Conservation (phyloP, 37 sponge, comb jelly and placozoan species). For the Diacarnus erythraeanus region DNA sequence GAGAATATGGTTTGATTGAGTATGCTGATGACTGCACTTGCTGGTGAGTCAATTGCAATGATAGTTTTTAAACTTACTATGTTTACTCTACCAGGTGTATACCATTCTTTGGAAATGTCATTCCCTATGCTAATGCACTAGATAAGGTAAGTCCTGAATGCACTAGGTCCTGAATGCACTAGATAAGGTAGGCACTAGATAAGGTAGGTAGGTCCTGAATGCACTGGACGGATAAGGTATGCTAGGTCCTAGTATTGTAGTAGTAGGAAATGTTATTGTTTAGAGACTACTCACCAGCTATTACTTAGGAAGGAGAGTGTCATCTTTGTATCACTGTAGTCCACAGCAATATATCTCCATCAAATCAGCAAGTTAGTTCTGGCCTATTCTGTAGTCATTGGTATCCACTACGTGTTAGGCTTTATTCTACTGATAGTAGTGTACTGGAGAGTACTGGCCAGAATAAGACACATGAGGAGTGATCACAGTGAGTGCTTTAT, state of each 20-base stretch:
- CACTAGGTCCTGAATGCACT: no score
- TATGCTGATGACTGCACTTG: slow-evolving; percentile 26
- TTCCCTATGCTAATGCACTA: not conserved
- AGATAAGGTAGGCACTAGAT: no score
- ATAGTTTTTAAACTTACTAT: not conserved
- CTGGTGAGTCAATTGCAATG: slow-evolving; percentile 15
- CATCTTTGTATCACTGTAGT: not conserved
- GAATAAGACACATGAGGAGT: slow-evolving; percentile 13
- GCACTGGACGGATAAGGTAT: no score
- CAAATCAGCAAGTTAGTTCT: not conserved
- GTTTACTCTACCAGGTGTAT: slow-evolving; percentile 17
- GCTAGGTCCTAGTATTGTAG: no score
- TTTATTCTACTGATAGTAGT: slow-evolving; percentile 29
- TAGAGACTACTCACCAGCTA: no score
- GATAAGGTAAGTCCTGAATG: slow-evolving; percentile 16
- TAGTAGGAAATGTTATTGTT: no score
- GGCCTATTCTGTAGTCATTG: slow-evolving; percentile 10
- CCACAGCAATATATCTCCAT: slow-evolving; percentile 11
- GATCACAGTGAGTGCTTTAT: slow-evolving; percentile 9
- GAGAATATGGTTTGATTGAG: not conserved
- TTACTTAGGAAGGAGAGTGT: no score
- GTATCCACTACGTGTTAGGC: slow-evolving; percentile 19
- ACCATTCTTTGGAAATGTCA: slow-evolving; percentile 23
- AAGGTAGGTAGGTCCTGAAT: no score
- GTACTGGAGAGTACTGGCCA: slow-evolving; percentile 23